Evolutionary conservation across 2,797 vertebrate genomes (phyloP), one percentile per base, ranked within the genome.

Genomic region (Sebastiscus tertius): DNA sequence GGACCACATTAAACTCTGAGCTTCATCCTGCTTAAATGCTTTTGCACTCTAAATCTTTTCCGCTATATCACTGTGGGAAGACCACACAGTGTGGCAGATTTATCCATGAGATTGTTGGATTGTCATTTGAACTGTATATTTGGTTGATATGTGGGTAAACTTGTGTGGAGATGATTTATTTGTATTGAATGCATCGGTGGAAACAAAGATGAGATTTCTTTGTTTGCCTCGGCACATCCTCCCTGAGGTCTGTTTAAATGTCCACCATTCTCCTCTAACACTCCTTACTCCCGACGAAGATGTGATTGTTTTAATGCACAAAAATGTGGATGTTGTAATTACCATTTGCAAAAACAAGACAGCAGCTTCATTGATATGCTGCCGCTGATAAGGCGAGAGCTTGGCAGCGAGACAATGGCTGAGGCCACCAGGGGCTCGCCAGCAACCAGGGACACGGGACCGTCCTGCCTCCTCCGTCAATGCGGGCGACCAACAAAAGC

Each of bases 291-390:
- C 75, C 72, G 64, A 79, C 90, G 82, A 91, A 94, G 89, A 91
- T 86, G 92, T 90, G 94, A 97, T 97, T 98, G 97, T 98, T 97
- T 97, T 96, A 96, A 93, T 94, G 92, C 95, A 96, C 96, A 95
- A 97, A 98, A 97, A 96, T 97, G 96, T 96, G 97, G 96, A 97
- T 98, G 97, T 97, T 98, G 97, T 99, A 98, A 99, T 99, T 99
- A 99, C 97, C 96, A 98, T 97, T 98, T 94, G 90, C 90, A 92
- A 89, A 94, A 95, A 97, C 96, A 93, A 97, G 97, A 97, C 91
- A 96, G 95, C 93, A 88, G 95, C 96, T 97, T 98, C 96, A 98
- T 99, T 99, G 97, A 97, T 96, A 98, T 98, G 97, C 97, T 93
- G 96, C 95, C 89, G 94, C 92, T 94, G 96, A 96, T 96, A 95